phyloP scores from a whole-genome alignment of 2,888 invertebrate species.

The Ametastegia equiseti region DNA sequence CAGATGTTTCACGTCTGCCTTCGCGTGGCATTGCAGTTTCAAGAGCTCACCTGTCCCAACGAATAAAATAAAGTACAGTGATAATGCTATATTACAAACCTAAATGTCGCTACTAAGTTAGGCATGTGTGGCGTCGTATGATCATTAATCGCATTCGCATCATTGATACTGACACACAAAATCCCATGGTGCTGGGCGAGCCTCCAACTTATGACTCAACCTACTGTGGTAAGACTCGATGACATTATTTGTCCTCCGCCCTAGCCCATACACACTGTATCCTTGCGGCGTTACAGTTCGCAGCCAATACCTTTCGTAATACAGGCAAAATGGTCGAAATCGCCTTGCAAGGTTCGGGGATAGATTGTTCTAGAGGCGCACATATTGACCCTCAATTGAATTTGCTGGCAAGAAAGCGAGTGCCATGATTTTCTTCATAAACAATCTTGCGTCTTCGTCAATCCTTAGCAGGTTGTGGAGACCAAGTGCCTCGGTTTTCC shows the following conservation, averaged over 20 bases:
- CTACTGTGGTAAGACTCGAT: conserved; percentile 44
- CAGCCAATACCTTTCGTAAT: conserved; percentile 44
- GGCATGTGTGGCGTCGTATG: too few relatives aligned
- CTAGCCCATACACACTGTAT: conserved; percentile 40
- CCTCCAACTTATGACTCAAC: conserved; percentile 34
- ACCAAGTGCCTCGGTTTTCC: not conserved
- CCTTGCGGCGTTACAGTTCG: conserved; percentile 4
- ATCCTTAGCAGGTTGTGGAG: not conserved
- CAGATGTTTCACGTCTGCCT: conserved; percentile 16
- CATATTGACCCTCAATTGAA: conserved; percentile 9
- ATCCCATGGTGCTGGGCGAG: conserved; percentile 48
- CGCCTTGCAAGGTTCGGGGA: not conserved
- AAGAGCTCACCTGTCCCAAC: conserved; percentile 41
- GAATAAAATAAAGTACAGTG: too few relatives aligned
- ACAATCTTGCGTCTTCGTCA: conserved; percentile 6
- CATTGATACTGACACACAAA: conserved; percentile 48
- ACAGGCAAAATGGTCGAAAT: not conserved
- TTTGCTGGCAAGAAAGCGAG: too few relatives aligned
- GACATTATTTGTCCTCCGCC: conserved; percentile 41
- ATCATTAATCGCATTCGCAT: too few relatives aligned
- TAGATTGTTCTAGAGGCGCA: not conserved
- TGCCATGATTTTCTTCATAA: conserved; percentile 42
- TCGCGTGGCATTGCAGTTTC: conserved; percentile 41
- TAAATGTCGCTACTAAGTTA: too few relatives aligned
- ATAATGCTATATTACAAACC: not conserved